Conservation (phyloP, 2,888 invertebrate species). For the Heliconius erato region DNA sequence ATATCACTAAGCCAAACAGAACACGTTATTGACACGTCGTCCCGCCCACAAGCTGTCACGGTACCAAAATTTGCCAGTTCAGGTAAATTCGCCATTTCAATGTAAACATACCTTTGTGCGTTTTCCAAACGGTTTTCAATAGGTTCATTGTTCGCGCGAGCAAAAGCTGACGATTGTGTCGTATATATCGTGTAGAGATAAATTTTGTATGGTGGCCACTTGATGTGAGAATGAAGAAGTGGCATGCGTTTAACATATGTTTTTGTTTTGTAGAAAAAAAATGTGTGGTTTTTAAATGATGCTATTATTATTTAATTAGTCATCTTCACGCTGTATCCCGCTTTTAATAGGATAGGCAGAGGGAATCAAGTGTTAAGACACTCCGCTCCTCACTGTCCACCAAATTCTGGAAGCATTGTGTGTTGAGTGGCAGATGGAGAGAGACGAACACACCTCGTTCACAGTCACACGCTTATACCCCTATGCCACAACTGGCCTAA, state of each 20-base stretch:
- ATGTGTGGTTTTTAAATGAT: neutral
- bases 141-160: slow-evolving; percentile 29
- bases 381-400: neutral
- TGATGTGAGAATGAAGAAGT: neutral
- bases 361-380: neutral
- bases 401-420: neutral
- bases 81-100: neutral
- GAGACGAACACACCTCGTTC: too few relatives aligned
- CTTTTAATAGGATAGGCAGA: neutral
- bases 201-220: slow-evolving; percentile 5
- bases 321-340: neutral
- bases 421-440: too few relatives aligned
- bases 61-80: neutral
- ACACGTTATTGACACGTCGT: slow-evolving; percentile 26
- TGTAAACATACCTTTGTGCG: slow-evolving; percentile 33
- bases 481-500: too few relatives aligned
- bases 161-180: slow-evolving; percentile 29
- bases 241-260: neutral
- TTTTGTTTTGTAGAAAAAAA: neutral
- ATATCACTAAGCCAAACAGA: neutral
- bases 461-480: neutral
- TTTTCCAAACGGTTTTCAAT: slow-evolving; percentile 39
- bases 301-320: neutral
- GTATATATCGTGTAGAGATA: slow-evolving; percentile 3
- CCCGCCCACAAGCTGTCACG: slow-evolving; percentile 29